Percentiles rank a stretch among this genome's conserved stretches.
These are phyloP conservation scores for Euphydryas editha DNA, from an alignment of 2,888 invertebrate genomes.

Conservation along the genomic window DNA sequence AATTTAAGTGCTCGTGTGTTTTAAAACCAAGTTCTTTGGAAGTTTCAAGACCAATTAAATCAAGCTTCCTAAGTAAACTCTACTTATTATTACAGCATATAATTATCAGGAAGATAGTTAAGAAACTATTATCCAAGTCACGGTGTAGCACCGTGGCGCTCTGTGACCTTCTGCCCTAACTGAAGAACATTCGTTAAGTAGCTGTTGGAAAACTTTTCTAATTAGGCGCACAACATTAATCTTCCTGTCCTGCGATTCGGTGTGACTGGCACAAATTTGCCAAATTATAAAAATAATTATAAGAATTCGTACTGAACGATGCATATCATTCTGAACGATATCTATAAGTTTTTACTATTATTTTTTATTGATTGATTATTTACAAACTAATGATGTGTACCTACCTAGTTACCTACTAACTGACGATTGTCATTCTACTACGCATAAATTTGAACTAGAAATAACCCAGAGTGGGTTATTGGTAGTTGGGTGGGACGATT, in stretches of 20 bases:
- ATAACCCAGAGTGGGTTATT: too few relatives aligned
- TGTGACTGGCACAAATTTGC: slow-evolving; percentile 69
- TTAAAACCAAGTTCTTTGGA: too few relatives aligned
- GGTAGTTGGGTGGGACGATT: too few relatives aligned
- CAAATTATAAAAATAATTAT: slow-evolving; percentile 62
- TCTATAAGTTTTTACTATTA: neutral
- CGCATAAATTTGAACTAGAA: too few relatives aligned
- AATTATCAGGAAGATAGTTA: neutral
- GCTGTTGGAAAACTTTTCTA: slow-evolving; percentile 74
- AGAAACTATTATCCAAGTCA: slow-evolving; percentile 10
- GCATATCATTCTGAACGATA: neutral
- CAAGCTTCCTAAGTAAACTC: neutral
- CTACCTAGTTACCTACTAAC: too few relatives aligned
- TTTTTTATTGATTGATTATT: too few relatives aligned
- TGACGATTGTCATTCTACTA: too few relatives aligned
- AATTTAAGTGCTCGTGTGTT: too few relatives aligned
- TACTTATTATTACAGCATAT: neutral
- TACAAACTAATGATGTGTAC: too few relatives aligned
- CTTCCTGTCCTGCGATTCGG: slow-evolving; percentile 67
- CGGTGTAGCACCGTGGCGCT: slow-evolving; percentile 5
- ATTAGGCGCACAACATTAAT: slow-evolving; percentile 75
- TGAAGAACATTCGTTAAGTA: slow-evolving; percentile 62
- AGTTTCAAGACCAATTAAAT: neutral
- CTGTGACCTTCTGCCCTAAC: slow-evolving; percentile 15
- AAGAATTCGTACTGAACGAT: slow-evolving; percentile 16